Evolutionary conservation across 92 coral and sea anemone species (phyloP).

Genomic region (Epizoanthus illoricatus): DNA sequence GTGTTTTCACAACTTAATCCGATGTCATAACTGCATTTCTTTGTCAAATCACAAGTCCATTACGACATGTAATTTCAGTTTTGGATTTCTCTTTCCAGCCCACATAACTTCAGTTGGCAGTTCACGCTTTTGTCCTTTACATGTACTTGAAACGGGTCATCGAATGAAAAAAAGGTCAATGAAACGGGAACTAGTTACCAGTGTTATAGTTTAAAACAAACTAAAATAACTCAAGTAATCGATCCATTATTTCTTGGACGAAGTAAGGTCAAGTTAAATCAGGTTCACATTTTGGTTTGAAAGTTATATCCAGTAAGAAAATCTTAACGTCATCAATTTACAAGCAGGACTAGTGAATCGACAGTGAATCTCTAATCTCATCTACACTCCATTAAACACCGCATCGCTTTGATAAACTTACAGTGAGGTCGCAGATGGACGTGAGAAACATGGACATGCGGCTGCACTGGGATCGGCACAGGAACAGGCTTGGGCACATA

Average conservation of each 20-base stretch:
- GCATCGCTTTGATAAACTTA: conserved; percentile 48
- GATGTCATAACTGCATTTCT: neutral
- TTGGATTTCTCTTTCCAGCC: neutral
- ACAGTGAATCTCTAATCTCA: too few relatives aligned
- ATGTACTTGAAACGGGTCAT: neutral
- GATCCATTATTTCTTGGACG: too few relatives aligned
- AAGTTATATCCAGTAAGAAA: too few relatives aligned
- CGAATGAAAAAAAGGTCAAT: neutral
- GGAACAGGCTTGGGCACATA: conserved; percentile 86
- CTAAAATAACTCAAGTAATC: neutral
- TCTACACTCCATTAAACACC: too few relatives aligned
- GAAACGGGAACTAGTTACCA: neutral
- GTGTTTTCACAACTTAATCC: neutral
- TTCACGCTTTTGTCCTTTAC: neutral
- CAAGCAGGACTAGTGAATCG: too few relatives aligned
- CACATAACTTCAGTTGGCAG: neutral
- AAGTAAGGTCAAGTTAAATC: too few relatives aligned
- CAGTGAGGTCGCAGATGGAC: conserved; percentile 73
- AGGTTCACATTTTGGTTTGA: too few relatives aligned
- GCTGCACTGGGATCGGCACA: conserved; percentile 68
- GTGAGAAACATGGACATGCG: conserved; percentile 76
- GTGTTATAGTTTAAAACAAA: neutral
- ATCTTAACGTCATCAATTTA: too few relatives aligned
- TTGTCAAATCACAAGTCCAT: neutral
- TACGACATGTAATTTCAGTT: neutral